These are phyloP conservation scores for Aphelinus certus DNA, from an alignment of 1,140 invertebrate species.

Conservation along the genomic window DNA sequence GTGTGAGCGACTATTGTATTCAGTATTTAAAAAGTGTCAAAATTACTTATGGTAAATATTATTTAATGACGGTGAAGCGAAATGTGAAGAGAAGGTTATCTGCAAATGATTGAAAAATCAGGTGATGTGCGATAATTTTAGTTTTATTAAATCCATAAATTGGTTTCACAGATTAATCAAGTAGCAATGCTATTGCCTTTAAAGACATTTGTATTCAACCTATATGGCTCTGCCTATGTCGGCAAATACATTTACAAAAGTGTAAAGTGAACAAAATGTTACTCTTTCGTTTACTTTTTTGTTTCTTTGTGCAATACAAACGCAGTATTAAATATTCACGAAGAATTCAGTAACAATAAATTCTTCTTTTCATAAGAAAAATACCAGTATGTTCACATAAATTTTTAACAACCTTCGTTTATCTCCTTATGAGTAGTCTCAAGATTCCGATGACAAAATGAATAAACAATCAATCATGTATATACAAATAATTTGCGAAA, in stretches of 20 bases:
- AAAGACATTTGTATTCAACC: constrained; percentile 33
- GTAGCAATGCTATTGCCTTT: constrained; percentile 26
- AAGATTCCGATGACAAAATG: constrained; percentile 13
- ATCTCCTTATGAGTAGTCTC: constrained; percentile 1
- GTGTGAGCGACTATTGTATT: not conserved
- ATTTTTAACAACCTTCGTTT: constrained; percentile 17
- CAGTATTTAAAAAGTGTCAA: not conserved
- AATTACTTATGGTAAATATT: not conserved
- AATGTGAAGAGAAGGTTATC: too few relatives aligned
- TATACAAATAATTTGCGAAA: constrained; percentile 1
- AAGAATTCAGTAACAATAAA: constrained; percentile 33
- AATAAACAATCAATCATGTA: constrained; percentile 17
- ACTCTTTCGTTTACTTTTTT: constrained; percentile 10
- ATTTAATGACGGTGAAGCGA: not conserved
- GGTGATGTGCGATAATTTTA: constrained; percentile 28
- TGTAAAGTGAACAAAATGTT: constrained; percentile 23
- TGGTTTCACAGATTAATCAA: constrained; percentile 24
- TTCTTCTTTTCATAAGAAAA: constrained; percentile 24
- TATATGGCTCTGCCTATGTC: constrained; percentile 22
- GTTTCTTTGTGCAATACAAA: constrained; percentile 33
- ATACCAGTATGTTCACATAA: constrained; percentile 14
- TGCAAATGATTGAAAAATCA: too few relatives aligned
- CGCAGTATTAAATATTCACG: constrained; percentile 22
- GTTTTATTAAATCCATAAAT: constrained; percentile 34
- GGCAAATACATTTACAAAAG: constrained; percentile 33